Percentiles rank a stretch among this genome's conserved stretches.
phyloP scores from a whole-genome alignment of 2,888 invertebrate species.

The Penaeus monodon region DNA sequence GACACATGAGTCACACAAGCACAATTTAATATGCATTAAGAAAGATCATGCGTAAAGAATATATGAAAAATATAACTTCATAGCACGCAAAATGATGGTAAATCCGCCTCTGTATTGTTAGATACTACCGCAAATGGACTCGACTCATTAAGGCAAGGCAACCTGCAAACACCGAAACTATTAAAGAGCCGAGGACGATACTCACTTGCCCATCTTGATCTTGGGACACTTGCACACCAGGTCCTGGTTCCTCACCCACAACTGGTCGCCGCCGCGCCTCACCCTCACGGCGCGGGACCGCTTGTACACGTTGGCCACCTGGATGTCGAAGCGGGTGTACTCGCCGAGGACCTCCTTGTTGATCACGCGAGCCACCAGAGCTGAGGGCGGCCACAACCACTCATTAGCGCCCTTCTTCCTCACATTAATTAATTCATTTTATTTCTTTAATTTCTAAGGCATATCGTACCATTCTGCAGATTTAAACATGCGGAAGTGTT shows the following conservation, averaged over 20 bases:
- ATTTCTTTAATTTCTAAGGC: too few relatives aligned
- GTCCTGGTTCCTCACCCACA: conserved; percentile 62
- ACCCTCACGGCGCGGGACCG: conserved; percentile 57
- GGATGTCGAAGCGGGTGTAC: conserved; percentile 64
- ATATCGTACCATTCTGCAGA: too few relatives aligned
- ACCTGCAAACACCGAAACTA: too few relatives aligned
- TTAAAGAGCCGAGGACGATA: background rate
- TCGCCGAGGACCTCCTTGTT: conserved; percentile 62
- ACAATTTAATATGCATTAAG: background rate
- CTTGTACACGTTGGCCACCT: conserved; percentile 64
- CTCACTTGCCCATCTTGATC: conserved; percentile 64
- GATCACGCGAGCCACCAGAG: conserved; percentile 63
- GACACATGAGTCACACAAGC: background rate
- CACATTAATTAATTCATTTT: too few relatives aligned
- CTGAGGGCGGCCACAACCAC: conserved; percentile 22
- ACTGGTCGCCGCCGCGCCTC: conserved; percentile 63
- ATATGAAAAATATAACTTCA: too few relatives aligned
- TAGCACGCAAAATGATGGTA: too few relatives aligned
- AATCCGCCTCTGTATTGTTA: too few relatives aligned
- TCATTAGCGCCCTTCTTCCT: too few relatives aligned
- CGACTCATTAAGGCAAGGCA: too few relatives aligned
- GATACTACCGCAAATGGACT: too few relatives aligned
- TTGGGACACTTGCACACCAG: conserved; percentile 64
- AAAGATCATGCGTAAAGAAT: too few relatives aligned
- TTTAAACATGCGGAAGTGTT: too few relatives aligned